Evolutionary conservation across 2,113 vertebrate genomes (phyloP).

Genomic region (Haemorhous mexicanus): DNA sequence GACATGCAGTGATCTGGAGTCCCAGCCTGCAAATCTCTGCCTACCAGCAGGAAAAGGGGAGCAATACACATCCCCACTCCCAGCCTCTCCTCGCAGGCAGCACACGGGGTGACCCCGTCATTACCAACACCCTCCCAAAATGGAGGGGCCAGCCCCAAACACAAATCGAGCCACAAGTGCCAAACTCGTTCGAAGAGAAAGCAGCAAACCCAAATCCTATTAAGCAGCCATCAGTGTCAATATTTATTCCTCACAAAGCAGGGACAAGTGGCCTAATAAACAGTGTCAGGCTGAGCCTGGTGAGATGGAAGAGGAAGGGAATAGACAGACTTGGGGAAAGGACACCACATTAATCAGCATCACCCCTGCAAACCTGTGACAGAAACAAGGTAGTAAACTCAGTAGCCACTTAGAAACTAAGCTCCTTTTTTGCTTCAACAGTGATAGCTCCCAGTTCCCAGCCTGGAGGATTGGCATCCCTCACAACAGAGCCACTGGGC

Average conservation of each 20-base stretch:
- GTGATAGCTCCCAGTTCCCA: background rate
- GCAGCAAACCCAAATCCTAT: conserved; percentile 47
- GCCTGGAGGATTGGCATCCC: background rate
- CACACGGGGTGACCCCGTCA: background rate
- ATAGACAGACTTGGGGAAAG: conserved; percentile 2
- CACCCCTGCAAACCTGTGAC: background rate
- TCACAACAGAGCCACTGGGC: background rate
- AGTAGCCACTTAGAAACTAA: conserved; percentile 24
- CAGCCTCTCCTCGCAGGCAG: background rate
- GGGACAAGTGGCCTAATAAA: conserved; percentile 28
- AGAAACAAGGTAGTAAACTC: conserved; percentile 21
- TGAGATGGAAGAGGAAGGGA: background rate
- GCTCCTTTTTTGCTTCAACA: background rate
- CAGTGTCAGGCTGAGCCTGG: background rate
- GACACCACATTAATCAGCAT: conserved; percentile 20
- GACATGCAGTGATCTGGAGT: background rate
- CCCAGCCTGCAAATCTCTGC: background rate
- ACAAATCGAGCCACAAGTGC: background rate
- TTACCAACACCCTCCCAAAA: background rate
- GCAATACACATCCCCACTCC: background rate
- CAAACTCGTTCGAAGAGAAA: background rate
- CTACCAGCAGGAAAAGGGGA: background rate
- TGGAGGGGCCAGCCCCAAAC: background rate
- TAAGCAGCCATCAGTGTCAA: conserved; percentile 52
- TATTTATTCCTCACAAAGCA: conserved; percentile 43